These are phyloP conservation scores for Torymus texanus DNA, from an alignment of 2,888 invertebrate species.

Conservation along the genomic window DNA sequence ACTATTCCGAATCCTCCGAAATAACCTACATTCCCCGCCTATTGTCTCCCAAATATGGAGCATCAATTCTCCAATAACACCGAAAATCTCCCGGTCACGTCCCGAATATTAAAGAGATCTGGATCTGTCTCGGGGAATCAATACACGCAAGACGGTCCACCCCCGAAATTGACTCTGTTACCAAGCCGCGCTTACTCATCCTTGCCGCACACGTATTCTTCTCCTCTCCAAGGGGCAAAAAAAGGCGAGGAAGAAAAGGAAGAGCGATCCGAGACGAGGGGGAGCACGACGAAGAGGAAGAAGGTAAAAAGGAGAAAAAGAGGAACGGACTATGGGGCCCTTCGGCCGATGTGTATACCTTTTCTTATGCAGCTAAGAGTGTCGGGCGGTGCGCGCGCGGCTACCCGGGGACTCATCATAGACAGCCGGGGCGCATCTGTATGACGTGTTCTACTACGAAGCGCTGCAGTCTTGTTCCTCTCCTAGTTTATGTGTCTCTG, in stretches of 20 bases:
- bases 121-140: too few species aligned
- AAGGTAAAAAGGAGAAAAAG: background rate
- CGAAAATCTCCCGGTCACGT: too few species aligned
- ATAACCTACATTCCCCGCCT: too few species aligned
- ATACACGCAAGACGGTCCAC: too few species aligned
- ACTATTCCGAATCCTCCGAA: too few species aligned
- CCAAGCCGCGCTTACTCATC: background rate
- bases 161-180: too few species aligned
- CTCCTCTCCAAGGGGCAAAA: background rate
- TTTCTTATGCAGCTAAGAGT: slow-evolving; percentile 53
- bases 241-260: background rate
- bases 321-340: background rate
- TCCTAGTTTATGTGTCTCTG: too few species aligned
- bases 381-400: slow-evolving; percentile 50
- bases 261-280: background rate
- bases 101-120: too few species aligned
- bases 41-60: too few species aligned
- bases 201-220: background rate
- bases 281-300: background rate
- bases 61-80: too few species aligned
- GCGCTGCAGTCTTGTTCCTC: background rate
- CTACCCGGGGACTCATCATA: slow-evolving; percentile 54
- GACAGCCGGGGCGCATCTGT: background rate
- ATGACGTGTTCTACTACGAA: background rate
- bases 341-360: slow-evolving; percentile 37